phyloP scores from a whole-genome alignment of 2,113 vertebrate species.

The Siniperca knerii region DNA sequence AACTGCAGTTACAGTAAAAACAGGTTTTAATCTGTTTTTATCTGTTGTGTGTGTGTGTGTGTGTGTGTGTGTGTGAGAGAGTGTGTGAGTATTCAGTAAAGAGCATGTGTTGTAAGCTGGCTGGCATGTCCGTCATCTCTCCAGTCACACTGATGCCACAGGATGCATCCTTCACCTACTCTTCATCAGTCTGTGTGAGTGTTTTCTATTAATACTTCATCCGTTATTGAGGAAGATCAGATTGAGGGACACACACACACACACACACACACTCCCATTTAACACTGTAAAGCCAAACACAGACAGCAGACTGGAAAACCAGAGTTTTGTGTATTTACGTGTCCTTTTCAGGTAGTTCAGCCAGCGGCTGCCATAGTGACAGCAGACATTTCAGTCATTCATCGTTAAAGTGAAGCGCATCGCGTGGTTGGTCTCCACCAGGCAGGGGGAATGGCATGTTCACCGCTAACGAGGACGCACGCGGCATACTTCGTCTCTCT shows the following conservation, averaged over 20 bases:
- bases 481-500: neutral
- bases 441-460: neutral
- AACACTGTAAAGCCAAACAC: neutral
- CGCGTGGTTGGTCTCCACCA: slow-evolving; percentile 17
- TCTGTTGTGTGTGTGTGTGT: slow-evolving; percentile 3
- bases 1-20: neutral
- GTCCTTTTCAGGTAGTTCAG: neutral
- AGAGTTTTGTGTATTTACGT: neutral
- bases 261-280: neutral
- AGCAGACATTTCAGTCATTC: neutral
- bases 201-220: slow-evolving; percentile 29
- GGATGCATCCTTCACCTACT: neutral
- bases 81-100: neutral
- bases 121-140: neutral
- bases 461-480: slow-evolving; percentile 16
- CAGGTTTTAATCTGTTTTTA: neutral
- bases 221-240: neutral
- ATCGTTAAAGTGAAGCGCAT: neutral
- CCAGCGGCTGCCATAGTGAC: neutral
- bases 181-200: slow-evolving; percentile 7
- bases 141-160: neutral
- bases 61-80: neutral
- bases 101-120: neutral
- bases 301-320: neutral
- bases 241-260: neutral